Percentiles rank a stretch among this genome's conserved stretches.
These are phyloP conservation scores for Prosapia bicincta DNA, from an alignment of 2,888 invertebrate species.

Conservation along the genomic window DNA sequence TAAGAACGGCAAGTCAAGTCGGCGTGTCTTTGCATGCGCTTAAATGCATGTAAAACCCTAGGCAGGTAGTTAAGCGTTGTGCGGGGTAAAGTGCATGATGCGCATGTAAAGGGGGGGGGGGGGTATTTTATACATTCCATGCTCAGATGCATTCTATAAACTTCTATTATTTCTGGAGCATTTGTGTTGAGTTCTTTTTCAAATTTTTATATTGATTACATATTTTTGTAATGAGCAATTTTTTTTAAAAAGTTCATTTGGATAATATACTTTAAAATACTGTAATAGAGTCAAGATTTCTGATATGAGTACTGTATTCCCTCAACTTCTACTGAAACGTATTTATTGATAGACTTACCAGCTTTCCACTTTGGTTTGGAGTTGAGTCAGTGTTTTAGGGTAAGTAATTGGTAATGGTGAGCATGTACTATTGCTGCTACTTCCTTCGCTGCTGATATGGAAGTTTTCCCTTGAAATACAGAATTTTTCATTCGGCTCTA, in stretches of 20 bases:
- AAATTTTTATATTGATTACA: slow-evolving; percentile 17
- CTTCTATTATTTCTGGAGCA: slow-evolving; percentile 18
- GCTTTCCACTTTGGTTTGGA: not conserved
- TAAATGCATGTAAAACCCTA: too few species aligned
- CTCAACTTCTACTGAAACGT: not conserved
- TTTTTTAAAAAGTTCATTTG: slow-evolving; percentile 10
- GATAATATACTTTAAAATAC: slow-evolving; percentile 24
- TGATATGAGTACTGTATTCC: not conserved
- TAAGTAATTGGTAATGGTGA: not conserved
- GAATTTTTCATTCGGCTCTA: too few species aligned
- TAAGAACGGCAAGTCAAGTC: too few species aligned
- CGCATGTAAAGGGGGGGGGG: too few species aligned
- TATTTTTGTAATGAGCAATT: slow-evolving; percentile 5
- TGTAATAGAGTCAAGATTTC: not conserved
- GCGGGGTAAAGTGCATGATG: too few species aligned
- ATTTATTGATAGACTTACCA: not conserved
- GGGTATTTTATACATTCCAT: slow-evolving; percentile 25
- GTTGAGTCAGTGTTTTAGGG: not conserved
- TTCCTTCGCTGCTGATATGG: not conserved
- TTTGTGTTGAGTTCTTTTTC: slow-evolving; percentile 21
- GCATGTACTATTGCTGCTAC: not conserved
- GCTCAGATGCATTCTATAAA: slow-evolving; percentile 21
- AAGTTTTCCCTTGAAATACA: too few species aligned
- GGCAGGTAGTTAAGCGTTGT: too few species aligned
- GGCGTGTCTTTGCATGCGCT: too few species aligned